Base-by-base conservation (phyloP, 2,888 invertebrate genomes). In the Noctua janthina region DNA sequence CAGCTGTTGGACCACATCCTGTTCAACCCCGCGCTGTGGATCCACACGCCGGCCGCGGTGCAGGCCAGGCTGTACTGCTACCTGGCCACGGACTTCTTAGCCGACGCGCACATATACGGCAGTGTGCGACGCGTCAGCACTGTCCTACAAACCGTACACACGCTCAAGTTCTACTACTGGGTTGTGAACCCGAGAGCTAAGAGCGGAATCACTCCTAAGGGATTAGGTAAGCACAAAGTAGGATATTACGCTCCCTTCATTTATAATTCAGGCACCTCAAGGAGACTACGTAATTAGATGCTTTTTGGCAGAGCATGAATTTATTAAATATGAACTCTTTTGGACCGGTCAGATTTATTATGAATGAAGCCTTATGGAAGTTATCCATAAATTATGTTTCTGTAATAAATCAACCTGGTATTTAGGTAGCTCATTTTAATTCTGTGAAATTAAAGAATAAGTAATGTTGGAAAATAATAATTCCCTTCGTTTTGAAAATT, bases 91-190 rank as follows among this genome's bases (percentile, higher is more conserved):
- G 99, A 99, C 96, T 99, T 99, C 97, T 97, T 99, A 82, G 99
- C 99, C 83, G 99, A 99, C 95, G 99, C 99, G 3, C 99, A 99
- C 96, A 99, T 99, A 92, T 99, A 99, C 97, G 99, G 99, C 92
- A 99, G 99, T 95, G 99, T 99, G 76, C 97, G 99, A 77, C 97
- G 99, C 76, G 99, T 99, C 84, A 99, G 99, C 91, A 99, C 99
- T 1, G 99, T 99, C 0, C 97, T 99, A 72, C 99, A 99, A 97
- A 99, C 99, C 49, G 99, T 99, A 89, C 99, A 99, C 95, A 99
- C 99, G 6, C 97, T 99, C 86, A 99, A 99, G 97, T 99, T 99
- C 95, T 99, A 99, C 97, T 99, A 99, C 95, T 99, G 99, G 99
- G 99, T 99, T 70, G 98, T 99, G 82, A 99, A 99, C 97, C 99